Conservation (phyloP, 1,140 invertebrate genomes). For the Drosophila fuyamai region DNA sequence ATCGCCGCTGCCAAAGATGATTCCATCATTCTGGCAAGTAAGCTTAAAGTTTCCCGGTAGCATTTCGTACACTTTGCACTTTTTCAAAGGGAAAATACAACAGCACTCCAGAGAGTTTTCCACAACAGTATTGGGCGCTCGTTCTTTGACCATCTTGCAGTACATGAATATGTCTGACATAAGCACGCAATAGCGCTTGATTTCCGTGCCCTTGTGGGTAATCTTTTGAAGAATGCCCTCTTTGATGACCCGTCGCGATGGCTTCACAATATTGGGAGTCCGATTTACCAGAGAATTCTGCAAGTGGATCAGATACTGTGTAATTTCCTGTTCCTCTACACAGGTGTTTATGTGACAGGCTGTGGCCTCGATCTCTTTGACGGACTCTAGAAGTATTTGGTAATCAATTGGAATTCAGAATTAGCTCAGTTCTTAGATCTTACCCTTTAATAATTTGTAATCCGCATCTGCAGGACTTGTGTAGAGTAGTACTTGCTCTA, state of each 20-base stretch:
- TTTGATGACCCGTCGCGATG: conserved; percentile 88
- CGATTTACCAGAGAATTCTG: conserved; percentile 87
- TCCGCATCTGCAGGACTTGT: conserved; percentile 87
- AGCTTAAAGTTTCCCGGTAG: conserved; percentile 87
- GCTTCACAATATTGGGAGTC: conserved; percentile 88
- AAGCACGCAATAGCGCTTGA: conserved; percentile 86
- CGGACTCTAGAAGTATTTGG: conserved; percentile 85
- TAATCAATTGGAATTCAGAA: neutral
- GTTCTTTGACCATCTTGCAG: conserved; percentile 84
- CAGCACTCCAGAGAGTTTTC: conserved; percentile 86
- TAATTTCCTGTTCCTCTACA: conserved; percentile 90
- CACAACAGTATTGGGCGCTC: conserved; percentile 75
- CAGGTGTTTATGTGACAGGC: conserved; percentile 90
- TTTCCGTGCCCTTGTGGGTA: conserved; percentile 84
- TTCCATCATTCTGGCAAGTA: conserved; percentile 86
- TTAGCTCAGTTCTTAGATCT: conserved; percentile 42
- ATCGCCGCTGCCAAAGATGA: conserved; percentile 87
- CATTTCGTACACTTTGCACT: conserved; percentile 87
- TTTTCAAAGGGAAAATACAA: conserved; percentile 87
- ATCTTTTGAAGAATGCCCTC: conserved; percentile 90
- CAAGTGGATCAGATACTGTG: conserved; percentile 88
- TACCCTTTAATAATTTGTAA: conserved; percentile 85
- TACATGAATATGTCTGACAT: conserved; percentile 88
- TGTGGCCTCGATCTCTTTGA: conserved; percentile 88
- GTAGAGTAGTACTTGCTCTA: conserved; percentile 89